A percentile compares a stretch with the other conserved stretches of the same genome.
These are phyloP conservation scores for Micronycteris hirsuta DNA, from an alignment of 2,113 vertebrate genomes.

Conservation along the genomic window DNA sequence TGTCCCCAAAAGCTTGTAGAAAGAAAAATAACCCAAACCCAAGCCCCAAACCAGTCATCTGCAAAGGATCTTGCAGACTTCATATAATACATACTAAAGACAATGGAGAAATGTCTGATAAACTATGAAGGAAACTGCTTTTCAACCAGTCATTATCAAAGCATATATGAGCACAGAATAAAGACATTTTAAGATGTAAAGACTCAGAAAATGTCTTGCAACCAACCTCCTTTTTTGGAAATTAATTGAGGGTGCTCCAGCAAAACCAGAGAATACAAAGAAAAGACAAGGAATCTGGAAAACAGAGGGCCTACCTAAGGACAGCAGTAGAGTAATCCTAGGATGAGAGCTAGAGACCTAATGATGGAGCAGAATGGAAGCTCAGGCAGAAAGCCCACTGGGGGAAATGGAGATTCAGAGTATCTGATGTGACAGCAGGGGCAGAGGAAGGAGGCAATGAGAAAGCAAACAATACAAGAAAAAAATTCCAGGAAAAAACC, in stretches of 20 bases:
- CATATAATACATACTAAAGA: not conserved
- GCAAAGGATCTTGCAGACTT: not conserved
- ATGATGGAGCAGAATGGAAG: not conserved
- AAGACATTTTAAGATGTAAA: conserved; percentile 14
- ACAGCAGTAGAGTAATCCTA: not conserved
- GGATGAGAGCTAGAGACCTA: not conserved
- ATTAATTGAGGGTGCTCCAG: not conserved
- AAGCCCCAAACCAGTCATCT: not conserved
- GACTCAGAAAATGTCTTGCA: not conserved
- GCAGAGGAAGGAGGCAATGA: not conserved
- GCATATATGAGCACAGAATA: not conserved
- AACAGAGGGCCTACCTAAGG: not conserved
- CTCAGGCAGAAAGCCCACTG: not conserved
- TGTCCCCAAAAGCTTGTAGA: not conserved
- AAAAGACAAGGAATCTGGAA: not conserved
- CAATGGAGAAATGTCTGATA: not conserved
- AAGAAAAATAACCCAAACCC: not conserved
- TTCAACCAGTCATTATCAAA: not conserved
- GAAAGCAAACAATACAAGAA: not conserved
- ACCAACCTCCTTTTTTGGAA: not conserved
- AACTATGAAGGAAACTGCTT: not conserved
- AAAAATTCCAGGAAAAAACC: not conserved
- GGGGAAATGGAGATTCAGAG: not conserved
- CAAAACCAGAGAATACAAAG: not conserved
- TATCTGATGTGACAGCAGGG: not conserved